Evolutionary conservation across 2,797 vertebrate species (phyloP), one percentile per base, ranked within the genome.

Genomic region (Lepus oiostolus): DNA sequence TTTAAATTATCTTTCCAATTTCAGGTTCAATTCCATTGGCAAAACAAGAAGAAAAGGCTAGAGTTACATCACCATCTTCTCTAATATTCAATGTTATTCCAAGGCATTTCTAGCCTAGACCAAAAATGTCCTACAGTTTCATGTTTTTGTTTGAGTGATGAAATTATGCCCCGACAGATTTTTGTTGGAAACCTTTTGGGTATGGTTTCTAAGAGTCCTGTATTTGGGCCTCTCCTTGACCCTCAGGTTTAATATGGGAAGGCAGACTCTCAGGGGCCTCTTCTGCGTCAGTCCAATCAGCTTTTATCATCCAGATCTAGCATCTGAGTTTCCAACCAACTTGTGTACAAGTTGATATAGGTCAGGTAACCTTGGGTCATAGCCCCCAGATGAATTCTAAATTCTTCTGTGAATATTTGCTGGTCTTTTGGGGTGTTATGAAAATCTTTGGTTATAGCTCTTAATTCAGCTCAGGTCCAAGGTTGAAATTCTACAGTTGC

Each of bases 381-480:
- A 67, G 21, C 5, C 60, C 16, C 22, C 7, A 28, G 65, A 67
- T 35, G 62, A 84, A 90, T 42, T 84, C 71, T 76, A 71, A 65
- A 88, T 65, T 17, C 4, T 65, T 83, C 47, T 13, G 35, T 65
- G 35, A 72, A 24, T 88, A 35, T 67, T 79, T 77, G 21, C 47
- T 84, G 38, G 7, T 76, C 47, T 87, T 90, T 2, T n/a, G 50
- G 54, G 35, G 28, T 30, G 38, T 75, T 42, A 60, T n/a, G 58
- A 3, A 80, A 60, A 90, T 88, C 60, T 88, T 70, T 77, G 1
- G 8, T 81, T 62, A 88, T 54, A 74, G 52, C 63, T 92, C 30
- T 91, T 93, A 85, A 62, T 32, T 91, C 70, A 91, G 21, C 21
- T 88, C 32, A 68, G 35, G 7, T 26, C n/a, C 47, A n/a, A n/a